Percentiles rank a stretch among this genome's conserved stretches.
These are phyloP conservation scores for Scleropages formosus DNA, from an alignment of 2,797 vertebrate species.

Conservation along the genomic window DNA sequence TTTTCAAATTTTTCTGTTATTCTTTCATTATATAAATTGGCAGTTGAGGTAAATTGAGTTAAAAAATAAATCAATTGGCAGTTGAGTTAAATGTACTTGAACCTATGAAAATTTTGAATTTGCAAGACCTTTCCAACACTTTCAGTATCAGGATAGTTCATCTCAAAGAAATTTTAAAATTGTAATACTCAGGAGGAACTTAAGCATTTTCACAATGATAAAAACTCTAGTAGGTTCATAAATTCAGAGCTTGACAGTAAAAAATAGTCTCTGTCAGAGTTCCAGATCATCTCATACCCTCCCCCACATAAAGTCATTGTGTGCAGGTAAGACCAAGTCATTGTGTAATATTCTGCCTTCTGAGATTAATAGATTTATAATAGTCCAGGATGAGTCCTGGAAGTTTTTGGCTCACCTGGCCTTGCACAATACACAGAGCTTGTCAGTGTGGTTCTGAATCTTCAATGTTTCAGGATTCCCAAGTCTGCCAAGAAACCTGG, in stretches of 20 bases:
- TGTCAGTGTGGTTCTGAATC: slow-evolving; percentile 48
- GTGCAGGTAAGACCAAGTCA: background rate
- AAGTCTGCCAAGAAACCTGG: slow-evolving; percentile 7
- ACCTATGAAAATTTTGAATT: no score
- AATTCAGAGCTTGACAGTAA: slow-evolving; percentile 5
- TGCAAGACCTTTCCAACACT: no score
- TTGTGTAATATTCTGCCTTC: background rate
- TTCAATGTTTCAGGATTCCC: slow-evolving; percentile 48
- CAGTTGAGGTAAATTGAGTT: no score
- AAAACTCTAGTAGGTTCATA: background rate
- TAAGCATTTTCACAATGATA: no score
- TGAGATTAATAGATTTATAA: background rate
- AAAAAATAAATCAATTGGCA: no score
- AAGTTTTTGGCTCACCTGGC: background rate
- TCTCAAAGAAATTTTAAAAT: no score
- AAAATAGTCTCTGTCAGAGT: slow-evolving; percentile 41
- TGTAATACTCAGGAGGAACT: no score
- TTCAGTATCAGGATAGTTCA: no score
- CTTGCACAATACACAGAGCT: slow-evolving; percentile 30
- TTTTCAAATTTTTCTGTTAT: no score
- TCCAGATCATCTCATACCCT: slow-evolving; percentile 48
- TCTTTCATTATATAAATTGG: no score
- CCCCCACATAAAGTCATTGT: background rate
- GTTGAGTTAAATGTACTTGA: no score
- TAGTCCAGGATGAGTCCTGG: slow-evolving; percentile 8